Evolutionary conservation across 2,888 invertebrate genomes (phyloP), one percentile per base, ranked within the genome.

Genomic region (Gortyna flavago): DNA sequence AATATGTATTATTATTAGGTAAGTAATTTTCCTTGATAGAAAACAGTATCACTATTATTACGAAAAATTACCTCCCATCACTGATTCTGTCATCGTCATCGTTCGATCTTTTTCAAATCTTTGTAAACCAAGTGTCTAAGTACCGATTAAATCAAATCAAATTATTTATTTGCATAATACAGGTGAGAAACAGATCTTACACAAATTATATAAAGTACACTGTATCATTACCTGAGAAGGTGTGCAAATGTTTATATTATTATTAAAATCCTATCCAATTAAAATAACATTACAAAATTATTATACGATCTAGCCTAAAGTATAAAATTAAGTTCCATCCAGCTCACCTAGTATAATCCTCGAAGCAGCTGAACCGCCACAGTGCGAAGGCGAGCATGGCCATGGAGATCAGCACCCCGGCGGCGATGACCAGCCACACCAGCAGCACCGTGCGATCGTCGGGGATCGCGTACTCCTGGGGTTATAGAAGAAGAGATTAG

Each of bases 331-430:
- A 29, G 59, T 29, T 54, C 59, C 18, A 18, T 4, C 13, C 32
- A 57, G 16, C 59, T 66, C 4, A 96, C 97, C 96, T 95, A 73
- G 94, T 92, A 83, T 96, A 96, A 62, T 94, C 92, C 62, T 95
- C 93, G 87, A 95, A 95, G 89, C 95, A 96, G 91, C 93, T 96
- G 92, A 92, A 96, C 87, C 95, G 89, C 95, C 95, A 96, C 35
- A 96, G 89, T 0, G 94, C 93, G 83, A 95, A 90, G n/a, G 94
- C 94, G 7, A 96, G 89, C 92, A 96, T 89, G 0, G 89, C 90
- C 89, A 95, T 93, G 0, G 93, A 92, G 83, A 96, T 84, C 38
- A 95, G 81, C 2, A 96, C 94, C 0, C 94, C 96, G 0, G 88
- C 87, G 0, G 93, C 94, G 9, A 96, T 91, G 85, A 95, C 91